Percentiles rank a stretch among this genome's conserved stretches.
phyloP scores from a whole-genome alignment of 2,113 vertebrate species.

The Xenopus borealis region DNA sequence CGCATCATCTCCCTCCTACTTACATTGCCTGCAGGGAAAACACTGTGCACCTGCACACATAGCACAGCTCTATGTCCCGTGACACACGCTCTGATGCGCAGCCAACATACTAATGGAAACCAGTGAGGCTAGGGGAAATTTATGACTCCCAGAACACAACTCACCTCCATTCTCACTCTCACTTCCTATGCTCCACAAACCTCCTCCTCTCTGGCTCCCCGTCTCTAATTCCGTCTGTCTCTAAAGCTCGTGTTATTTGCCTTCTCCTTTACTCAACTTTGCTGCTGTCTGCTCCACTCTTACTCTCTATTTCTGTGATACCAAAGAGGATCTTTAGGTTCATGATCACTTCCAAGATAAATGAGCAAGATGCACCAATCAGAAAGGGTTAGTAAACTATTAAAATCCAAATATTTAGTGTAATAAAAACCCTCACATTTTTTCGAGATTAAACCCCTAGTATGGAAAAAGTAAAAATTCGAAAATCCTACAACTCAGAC shows the following conservation, averaged over 20 bases:
- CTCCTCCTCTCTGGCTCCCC: constrained; percentile 12
- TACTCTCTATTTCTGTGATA: too few relatives aligned
- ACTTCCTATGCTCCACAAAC: constrained; percentile 33
- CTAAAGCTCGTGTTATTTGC: background rate
- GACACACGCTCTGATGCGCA: constrained; percentile 39
- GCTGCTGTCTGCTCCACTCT: background rate
- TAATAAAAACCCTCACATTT: too few relatives aligned
- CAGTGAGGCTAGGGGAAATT: constrained; percentile 36
- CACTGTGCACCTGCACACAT: constrained; percentile 28
- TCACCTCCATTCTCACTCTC: constrained; percentile 46
- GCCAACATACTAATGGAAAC: constrained; percentile 43
- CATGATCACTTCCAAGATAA: too few relatives aligned
- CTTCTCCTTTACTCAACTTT: background rate
- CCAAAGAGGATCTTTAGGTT: too few relatives aligned
- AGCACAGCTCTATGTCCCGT: constrained; percentile 12
- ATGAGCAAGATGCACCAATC: too few relatives aligned
- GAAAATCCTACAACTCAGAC: too few relatives aligned
- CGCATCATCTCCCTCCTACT: background rate
- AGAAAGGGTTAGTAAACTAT: too few relatives aligned
- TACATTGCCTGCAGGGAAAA: background rate
- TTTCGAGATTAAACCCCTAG: too few relatives aligned
- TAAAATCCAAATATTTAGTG: too few relatives aligned
- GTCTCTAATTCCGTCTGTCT: background rate
- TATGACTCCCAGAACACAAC: constrained; percentile 33
- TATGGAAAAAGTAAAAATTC: too few relatives aligned